Percentiles rank a stretch among this genome's conserved stretches.
phyloP scores from a whole-genome alignment of 2,113 vertebrate genomes.

The Anguilla japonica region DNA sequence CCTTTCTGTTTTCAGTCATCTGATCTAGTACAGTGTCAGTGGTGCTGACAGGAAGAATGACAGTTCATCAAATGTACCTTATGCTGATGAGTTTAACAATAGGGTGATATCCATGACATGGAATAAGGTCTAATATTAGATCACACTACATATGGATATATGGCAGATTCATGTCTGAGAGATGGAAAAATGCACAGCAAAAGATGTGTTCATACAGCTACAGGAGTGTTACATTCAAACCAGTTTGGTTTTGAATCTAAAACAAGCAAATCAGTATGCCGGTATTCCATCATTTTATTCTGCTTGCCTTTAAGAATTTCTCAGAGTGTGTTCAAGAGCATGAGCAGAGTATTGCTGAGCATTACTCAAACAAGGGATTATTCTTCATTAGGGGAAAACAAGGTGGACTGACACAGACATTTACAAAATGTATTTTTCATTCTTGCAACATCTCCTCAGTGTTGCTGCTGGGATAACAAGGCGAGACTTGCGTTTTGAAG shows the following conservation, averaged over 20 bases:
- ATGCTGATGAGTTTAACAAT: neutral
- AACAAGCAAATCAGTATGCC: neutral
- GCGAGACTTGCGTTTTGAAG: neutral
- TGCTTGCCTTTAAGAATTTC: neutral
- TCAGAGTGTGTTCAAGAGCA: neutral
- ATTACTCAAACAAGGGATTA: slow-evolving; percentile 4
- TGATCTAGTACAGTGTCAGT: neutral
- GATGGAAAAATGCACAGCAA: neutral
- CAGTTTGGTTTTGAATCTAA: neutral
- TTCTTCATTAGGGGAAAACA: slow-evolving; percentile 5
- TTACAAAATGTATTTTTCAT: neutral
- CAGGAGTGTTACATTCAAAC: neutral
- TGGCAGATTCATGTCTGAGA: neutral
- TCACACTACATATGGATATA: neutral
- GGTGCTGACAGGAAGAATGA: neutral
- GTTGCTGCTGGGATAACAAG: neutral
- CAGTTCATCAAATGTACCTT: neutral
- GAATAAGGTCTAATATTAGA: neutral
- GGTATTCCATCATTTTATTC: neutral
- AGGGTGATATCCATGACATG: neutral
- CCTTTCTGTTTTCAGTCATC: neutral
- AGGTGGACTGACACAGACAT: neutral
- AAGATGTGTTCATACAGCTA: neutral
- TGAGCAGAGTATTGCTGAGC: neutral
- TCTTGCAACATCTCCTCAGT: slow-evolving; percentile 1